Conservation (phyloP, 2,888 invertebrate species). For the Agapostemon virescens region DNA sequence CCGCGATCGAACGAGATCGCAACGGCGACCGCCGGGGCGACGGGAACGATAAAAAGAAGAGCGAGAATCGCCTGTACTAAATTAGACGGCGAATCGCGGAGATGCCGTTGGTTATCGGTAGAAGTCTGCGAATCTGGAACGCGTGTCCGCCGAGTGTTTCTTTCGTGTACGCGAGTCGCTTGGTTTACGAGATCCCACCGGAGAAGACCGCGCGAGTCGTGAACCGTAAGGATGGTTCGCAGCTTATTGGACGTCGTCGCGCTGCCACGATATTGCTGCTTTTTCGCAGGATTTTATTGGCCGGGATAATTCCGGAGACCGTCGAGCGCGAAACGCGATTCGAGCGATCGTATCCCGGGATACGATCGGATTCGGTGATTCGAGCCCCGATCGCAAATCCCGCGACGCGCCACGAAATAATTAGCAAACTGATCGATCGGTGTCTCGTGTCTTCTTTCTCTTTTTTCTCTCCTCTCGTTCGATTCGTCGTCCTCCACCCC, state of each 20-base stretch:
- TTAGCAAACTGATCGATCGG: background rate
- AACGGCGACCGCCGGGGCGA: background rate
- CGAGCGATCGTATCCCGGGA: background rate
- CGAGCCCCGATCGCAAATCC: too few relatives aligned
- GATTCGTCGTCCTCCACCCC: background rate
- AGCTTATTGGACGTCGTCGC: conserved; percentile 44
- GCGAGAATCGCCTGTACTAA: conserved; percentile 30
- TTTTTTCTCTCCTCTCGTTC: background rate
- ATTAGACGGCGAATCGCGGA: conserved; percentile 56
- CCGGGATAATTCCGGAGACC: background rate
- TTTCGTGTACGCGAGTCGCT: background rate
- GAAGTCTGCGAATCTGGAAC: conserved; percentile 54
- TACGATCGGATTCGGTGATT: background rate
- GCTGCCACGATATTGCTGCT: background rate
- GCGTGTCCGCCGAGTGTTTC: background rate
- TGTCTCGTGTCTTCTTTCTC: too few relatives aligned
- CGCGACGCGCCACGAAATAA: background rate
- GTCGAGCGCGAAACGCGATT: background rate
- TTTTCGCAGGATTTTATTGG: conserved; percentile 20
- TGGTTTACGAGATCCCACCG: conserved; percentile 48
- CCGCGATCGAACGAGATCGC: conserved; percentile 5
- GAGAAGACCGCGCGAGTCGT: conserved; percentile 35
- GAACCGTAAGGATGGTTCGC: conserved; percentile 42
- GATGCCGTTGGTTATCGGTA: conserved; percentile 61
- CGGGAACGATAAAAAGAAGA: background rate